These are phyloP conservation scores for Hippoglossus stenolepis DNA, from an alignment of 2,113 vertebrate species.

Conservation along the genomic window DNA sequence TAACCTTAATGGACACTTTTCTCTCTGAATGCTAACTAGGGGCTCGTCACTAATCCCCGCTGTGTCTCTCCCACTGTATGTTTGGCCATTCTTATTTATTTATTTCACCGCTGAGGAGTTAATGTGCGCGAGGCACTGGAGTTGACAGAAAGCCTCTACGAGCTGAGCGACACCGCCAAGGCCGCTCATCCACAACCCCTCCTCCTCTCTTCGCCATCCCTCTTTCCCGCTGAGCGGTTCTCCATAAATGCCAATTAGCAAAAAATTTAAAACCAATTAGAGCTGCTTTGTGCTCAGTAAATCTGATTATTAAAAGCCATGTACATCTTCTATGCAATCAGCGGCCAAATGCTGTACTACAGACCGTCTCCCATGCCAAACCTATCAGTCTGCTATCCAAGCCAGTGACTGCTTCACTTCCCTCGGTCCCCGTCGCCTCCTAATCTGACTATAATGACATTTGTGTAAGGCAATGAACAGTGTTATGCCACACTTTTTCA, in stretches of 20 bases:
- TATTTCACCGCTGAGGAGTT: slow-evolving; percentile 35
- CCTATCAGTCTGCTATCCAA: slow-evolving; percentile 50
- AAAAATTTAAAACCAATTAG: slow-evolving; percentile 73
- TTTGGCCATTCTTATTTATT: slow-evolving; percentile 61
- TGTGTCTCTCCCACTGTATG: slow-evolving; percentile 15
- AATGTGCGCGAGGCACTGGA: slow-evolving; percentile 14
- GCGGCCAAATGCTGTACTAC: slow-evolving; percentile 10
- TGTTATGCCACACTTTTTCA: slow-evolving; percentile 48
- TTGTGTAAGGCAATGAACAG: slow-evolving; percentile 64
- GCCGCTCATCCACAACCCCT: slow-evolving; percentile 24
- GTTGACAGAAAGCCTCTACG: slow-evolving; percentile 22
- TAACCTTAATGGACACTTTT: slow-evolving; percentile 64
- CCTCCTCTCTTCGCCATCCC: slow-evolving; percentile 25
- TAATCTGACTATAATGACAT: slow-evolving; percentile 76
- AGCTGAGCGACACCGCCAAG: slow-evolving; percentile 2
- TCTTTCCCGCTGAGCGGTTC: slow-evolving; percentile 47
- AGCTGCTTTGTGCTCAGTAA: slow-evolving; percentile 68
- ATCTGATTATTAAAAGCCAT: slow-evolving; percentile 73
- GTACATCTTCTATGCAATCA: slow-evolving; percentile 56
- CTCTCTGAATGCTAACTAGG: slow-evolving; percentile 54
- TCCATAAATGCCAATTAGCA: slow-evolving; percentile 75
- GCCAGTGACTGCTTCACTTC: slow-evolving; percentile 38
- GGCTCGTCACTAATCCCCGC: slow-evolving; percentile 45
- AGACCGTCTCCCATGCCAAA: slow-evolving; percentile 39
- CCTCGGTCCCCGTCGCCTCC: slow-evolving; percentile 41